Conservation (phyloP, 2,888 invertebrate genomes). For the Cantharis nigra region DNA sequence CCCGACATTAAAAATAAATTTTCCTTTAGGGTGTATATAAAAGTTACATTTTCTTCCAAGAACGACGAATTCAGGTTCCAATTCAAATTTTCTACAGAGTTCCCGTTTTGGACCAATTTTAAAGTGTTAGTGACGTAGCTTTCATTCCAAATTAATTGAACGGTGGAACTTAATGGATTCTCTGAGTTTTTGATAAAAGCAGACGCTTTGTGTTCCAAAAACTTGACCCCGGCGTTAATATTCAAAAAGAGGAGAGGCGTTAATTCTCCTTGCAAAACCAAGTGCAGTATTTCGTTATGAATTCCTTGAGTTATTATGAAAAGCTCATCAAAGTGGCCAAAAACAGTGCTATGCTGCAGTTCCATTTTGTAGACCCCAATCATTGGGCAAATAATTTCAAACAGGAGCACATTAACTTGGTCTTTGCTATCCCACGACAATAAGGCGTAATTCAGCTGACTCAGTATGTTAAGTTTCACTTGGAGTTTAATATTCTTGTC, state of each 20-base stretch:
- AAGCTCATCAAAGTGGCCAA: slow-evolving; percentile 33
- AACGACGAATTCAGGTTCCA: slow-evolving; percentile 25
- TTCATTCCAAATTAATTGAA: slow-evolving; percentile 21
- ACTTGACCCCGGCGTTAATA: slow-evolving; percentile 9
- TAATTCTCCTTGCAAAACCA: slow-evolving; percentile 15
- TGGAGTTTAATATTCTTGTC: slow-evolving; percentile 27
- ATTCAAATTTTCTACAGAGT: slow-evolving; percentile 3
- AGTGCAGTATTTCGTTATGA: slow-evolving; percentile 21
- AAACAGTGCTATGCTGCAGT: slow-evolving; percentile 33
- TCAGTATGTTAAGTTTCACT: slow-evolving; percentile 33
- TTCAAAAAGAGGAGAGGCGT: slow-evolving; percentile 16
- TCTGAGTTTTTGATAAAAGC: slow-evolving; percentile 15
- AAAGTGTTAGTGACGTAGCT: slow-evolving; percentile 12
- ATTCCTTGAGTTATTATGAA: slow-evolving; percentile 31
- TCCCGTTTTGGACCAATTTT: not conserved
- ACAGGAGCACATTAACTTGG: slow-evolving; percentile 3
- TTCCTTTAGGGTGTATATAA: not conserved
- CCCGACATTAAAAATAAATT: slow-evolving; percentile 6
- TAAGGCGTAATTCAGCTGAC: slow-evolving; percentile 32
- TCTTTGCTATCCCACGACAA: slow-evolving; percentile 23
- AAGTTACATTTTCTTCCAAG: slow-evolving; percentile 12
- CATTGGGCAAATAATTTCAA: slow-evolving; percentile 35
- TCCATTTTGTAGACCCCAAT: slow-evolving; percentile 34
- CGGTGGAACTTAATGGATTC: slow-evolving; percentile 11
- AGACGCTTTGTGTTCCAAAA: slow-evolving; percentile 19